These are phyloP conservation scores for Planococcus citri DNA, from an alignment of 1,140 invertebrate species.

Conservation along the genomic window DNA sequence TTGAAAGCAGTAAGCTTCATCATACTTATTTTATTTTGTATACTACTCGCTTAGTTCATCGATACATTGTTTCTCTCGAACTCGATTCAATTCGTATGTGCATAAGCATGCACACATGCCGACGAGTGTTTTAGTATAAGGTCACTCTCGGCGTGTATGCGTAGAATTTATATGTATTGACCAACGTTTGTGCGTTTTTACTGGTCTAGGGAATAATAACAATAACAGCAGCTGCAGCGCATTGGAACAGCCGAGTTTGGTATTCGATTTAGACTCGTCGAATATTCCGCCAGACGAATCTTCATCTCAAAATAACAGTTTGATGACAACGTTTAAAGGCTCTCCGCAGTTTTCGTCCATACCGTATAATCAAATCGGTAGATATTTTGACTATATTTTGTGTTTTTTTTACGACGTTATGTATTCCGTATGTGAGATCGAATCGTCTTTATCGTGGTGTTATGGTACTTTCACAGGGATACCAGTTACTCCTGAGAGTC, in stretches of 20 bases:
- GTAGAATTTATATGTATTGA: too few relatives aligned
- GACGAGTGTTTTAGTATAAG: too few relatives aligned
- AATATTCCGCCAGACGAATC: conserved; percentile 38
- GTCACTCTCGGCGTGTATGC: too few relatives aligned
- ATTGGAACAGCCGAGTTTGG: conserved; percentile 46
- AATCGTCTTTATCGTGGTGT: not conserved
- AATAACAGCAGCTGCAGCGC: conserved; percentile 32
- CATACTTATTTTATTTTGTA: too few relatives aligned
- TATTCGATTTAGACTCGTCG: conserved; percentile 60
- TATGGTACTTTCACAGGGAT: not conserved
- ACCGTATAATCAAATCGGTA: conserved; percentile 24
- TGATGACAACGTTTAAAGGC: conserved; percentile 48
- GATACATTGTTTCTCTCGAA: too few relatives aligned
- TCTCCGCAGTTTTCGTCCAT: conserved; percentile 31
- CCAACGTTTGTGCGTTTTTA: too few relatives aligned
- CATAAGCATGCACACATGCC: too few relatives aligned
- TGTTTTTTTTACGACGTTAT: conserved; percentile 16
- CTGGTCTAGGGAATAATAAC: conserved; percentile 34
- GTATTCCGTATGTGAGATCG: not conserved
- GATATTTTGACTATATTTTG: not conserved
- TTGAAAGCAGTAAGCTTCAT: conserved; percentile 42
- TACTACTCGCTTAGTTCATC: too few relatives aligned
- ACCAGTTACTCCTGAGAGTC: not conserved
- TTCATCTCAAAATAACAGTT: conserved; percentile 27
- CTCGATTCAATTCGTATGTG: too few relatives aligned